phyloP scores from a whole-genome alignment of 2,888 invertebrate genomes.

The Acrobasis repandana region DNA sequence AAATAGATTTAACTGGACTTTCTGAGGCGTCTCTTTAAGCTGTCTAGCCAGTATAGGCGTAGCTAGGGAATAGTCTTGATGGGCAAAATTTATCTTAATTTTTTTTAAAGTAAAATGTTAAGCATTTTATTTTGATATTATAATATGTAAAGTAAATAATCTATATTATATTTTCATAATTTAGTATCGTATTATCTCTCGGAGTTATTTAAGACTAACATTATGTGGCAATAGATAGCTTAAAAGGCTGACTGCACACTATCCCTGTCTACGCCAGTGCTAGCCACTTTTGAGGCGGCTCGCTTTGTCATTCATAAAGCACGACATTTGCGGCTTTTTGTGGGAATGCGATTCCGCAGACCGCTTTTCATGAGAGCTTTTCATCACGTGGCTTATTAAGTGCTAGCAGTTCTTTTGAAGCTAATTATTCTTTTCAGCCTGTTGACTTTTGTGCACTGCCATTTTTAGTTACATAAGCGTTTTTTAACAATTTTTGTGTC shows the following conservation, averaged over 20 bases:
- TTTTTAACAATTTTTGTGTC: slow-evolving; percentile 16
- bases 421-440: slow-evolving; percentile 24
- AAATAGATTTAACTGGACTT: slow-evolving; percentile 56
- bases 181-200: too few species aligned
- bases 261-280: slow-evolving; percentile 13
- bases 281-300: slow-evolving; percentile 41
- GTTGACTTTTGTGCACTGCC: slow-evolving; percentile 15
- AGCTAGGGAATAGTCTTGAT: too few species aligned
- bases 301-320: slow-evolving; percentile 41
- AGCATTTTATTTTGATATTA: too few species aligned
- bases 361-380: slow-evolving; percentile 25
- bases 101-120: too few species aligned
- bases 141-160: too few species aligned
- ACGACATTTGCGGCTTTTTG: slow-evolving; percentile 33
- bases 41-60: too few species aligned
- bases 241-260: too few species aligned
- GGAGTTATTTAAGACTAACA: too few species aligned
- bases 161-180: too few species aligned
- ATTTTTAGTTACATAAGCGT: background rate
- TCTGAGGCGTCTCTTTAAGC: slow-evolving; percentile 40
- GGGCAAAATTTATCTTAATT: too few species aligned
- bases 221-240: too few species aligned
- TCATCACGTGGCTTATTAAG: slow-evolving; percentile 26
- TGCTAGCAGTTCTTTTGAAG: slow-evolving; percentile 23
- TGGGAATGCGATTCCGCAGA: slow-evolving; percentile 31